Evolutionary conservation across 2,113 vertebrate genomes (phyloP).

Genomic region (Phalacrocorax carbo): DNA sequence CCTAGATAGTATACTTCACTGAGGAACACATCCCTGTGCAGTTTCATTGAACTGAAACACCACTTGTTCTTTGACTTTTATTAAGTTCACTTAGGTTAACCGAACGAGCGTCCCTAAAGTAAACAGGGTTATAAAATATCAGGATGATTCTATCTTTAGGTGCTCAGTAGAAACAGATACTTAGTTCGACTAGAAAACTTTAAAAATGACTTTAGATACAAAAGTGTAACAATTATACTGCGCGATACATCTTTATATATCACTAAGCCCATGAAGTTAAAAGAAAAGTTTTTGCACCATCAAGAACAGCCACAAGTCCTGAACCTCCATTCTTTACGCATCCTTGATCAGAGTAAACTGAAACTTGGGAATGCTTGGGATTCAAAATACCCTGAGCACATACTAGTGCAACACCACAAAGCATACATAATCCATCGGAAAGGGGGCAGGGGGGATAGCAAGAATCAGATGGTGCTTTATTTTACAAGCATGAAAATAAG

Average conservation of each 20-base stretch:
- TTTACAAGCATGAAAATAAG: slow-evolving; percentile 68
- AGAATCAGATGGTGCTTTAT: slow-evolving; percentile 65
- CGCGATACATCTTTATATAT: slow-evolving; percentile 63
- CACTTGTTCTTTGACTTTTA: slow-evolving; percentile 70
- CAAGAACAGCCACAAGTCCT: slow-evolving; percentile 61
- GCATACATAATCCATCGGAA: slow-evolving; percentile 17
- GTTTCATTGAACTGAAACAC: slow-evolving; percentile 48
- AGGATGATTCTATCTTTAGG: slow-evolving; percentile 61
- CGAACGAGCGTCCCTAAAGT: slow-evolving; percentile 67
- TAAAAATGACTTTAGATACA: slow-evolving; percentile 71
- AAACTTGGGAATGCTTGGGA: slow-evolving; percentile 68
- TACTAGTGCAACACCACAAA: slow-evolving; percentile 71
- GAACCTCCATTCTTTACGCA: slow-evolving; percentile 59
- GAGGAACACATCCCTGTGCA: neutral
- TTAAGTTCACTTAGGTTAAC: slow-evolving; percentile 70
- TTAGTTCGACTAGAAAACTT: slow-evolving; percentile 72
- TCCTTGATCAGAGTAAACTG: slow-evolving; percentile 72
- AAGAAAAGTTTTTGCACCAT: slow-evolving; percentile 61
- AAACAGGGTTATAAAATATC: slow-evolving; percentile 65
- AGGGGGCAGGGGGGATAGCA: neutral
- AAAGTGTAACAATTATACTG: slow-evolving; percentile 71
- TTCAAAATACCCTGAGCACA: slow-evolving; percentile 80
- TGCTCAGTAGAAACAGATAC: slow-evolving; percentile 71
- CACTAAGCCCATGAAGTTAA: slow-evolving; percentile 66
- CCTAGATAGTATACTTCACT: neutral